A percentile compares a stretch with the other conserved stretches of the same genome.
These are phyloP conservation scores for Meteorus colon DNA, from an alignment of 2,888 invertebrate genomes.

Conservation along the genomic window DNA sequence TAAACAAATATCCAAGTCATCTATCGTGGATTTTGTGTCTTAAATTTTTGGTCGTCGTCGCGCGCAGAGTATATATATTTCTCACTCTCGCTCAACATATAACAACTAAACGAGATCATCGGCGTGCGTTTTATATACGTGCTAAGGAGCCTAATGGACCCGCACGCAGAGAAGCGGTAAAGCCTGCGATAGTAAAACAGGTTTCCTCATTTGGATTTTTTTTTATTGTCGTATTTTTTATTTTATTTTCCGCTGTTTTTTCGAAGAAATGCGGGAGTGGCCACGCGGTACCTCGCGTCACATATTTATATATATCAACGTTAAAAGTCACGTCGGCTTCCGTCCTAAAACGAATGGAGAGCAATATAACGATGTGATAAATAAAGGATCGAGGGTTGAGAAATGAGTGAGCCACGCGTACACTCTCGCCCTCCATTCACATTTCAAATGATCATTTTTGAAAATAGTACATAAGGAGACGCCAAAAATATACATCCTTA, in stretches of 20 bases:
- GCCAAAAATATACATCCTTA: no score
- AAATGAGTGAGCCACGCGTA: not conserved
- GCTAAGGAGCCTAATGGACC: conserved; percentile 67
- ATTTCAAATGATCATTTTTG: no score
- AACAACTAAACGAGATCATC: conserved; percentile 63
- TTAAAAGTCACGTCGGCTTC: conserved; percentile 5
- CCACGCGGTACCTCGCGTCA: not conserved
- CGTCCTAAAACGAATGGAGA: not conserved
- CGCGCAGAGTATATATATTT: not conserved
- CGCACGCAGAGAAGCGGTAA: conserved; percentile 7
- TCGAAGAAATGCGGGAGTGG: conserved; percentile 31
- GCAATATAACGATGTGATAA: not conserved
- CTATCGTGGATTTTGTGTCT: conserved; percentile 19
- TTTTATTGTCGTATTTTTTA: not conserved
- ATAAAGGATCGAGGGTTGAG: not conserved
- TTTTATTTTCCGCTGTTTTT: not conserved
- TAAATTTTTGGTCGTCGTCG: conserved; percentile 17
- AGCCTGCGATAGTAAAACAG: conserved; percentile 32
- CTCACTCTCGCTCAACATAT: conserved; percentile 10
- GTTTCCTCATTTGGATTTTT: conserved; percentile 32
- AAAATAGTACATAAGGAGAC: no score
- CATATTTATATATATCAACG: conserved; percentile 4
- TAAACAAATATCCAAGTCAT: conserved; percentile 29
- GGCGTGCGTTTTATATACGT: conserved; percentile 60
- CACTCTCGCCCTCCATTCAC: not conserved